Percentiles rank a stretch among this genome's conserved stretches.
phyloP scores from a whole-genome alignment of 1,140 invertebrate species.

The Drosophila mayri region DNA sequence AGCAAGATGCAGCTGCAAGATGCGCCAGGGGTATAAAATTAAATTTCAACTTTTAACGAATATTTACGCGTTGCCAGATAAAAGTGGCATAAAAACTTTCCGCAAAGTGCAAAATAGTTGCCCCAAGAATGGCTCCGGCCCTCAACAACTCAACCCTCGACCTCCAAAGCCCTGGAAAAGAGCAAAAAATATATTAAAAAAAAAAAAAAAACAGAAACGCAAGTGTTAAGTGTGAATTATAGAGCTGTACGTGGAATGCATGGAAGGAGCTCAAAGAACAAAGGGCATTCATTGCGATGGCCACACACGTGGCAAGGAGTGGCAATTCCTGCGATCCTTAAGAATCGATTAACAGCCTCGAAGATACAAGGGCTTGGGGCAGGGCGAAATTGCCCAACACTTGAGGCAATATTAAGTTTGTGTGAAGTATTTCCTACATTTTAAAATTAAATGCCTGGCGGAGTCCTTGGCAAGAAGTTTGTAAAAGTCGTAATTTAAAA shows the following conservation, averaged over 20 bases:
- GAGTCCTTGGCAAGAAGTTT: too few species aligned
- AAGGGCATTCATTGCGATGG: slow-evolving; percentile 57
- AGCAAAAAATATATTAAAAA: slow-evolving; percentile 1
- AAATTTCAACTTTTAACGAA: slow-evolving; percentile 84
- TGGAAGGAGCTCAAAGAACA: slow-evolving; percentile 59
- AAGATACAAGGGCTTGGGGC: background rate
- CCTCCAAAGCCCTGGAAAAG: background rate
- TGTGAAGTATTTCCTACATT: background rate
- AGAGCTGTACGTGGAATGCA: slow-evolving; percentile 50
- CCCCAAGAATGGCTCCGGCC: slow-evolving; percentile 33
- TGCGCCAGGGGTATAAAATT: slow-evolving; percentile 74
- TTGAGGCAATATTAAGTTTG: background rate
- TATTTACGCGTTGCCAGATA: slow-evolving; percentile 82
- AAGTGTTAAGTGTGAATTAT: slow-evolving; percentile 82
- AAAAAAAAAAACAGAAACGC: slow-evolving; percentile 33
- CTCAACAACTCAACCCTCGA: slow-evolving; percentile 53
- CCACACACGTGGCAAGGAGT: slow-evolving; percentile 31
- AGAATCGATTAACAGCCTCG: slow-evolving; percentile 38
- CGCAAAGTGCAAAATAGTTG: slow-evolving; percentile 77
- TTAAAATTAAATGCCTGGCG: background rate
- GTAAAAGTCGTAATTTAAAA: background rate
- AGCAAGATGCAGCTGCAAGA: slow-evolving; percentile 14
- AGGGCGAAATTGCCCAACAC: slow-evolving; percentile 7
- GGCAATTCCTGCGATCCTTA: slow-evolving; percentile 37
- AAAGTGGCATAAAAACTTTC: slow-evolving; percentile 81